These are phyloP conservation scores for Machimus rusticus DNA, from an alignment of 2,888 invertebrate species.

Conservation along the genomic window DNA sequence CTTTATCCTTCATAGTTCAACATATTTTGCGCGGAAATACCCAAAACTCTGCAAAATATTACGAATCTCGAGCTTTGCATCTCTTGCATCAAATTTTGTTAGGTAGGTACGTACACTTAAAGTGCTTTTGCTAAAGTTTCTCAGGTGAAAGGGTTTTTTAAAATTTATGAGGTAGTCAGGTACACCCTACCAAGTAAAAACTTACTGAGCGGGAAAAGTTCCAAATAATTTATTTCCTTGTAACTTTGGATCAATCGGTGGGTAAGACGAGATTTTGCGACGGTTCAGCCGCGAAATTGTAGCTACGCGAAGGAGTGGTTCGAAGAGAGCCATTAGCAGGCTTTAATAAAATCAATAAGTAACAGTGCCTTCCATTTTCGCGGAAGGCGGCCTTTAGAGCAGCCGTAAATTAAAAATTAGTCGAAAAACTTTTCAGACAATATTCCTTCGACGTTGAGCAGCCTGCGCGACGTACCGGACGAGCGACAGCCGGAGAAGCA, in stretches of 20 bases:
- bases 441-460: neutral
- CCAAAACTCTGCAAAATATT: neutral
- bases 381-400: neutral
- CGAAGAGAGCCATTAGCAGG: neutral
- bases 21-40: neutral
- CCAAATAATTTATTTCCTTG: neutral
- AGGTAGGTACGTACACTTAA: neutral
- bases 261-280: neutral
- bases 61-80: neutral
- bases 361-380: neutral
- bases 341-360: conserved; percentile 9
- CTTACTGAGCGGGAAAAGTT: neutral
- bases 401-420: conserved; percentile 18
- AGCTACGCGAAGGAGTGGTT: neutral
- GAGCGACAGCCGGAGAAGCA: neutral
- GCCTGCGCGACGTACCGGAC: neutral
- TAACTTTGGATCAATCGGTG: neutral
- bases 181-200: neutral
- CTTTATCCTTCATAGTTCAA: neutral
- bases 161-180: neutral
- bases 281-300: neutral
- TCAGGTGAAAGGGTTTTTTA: neutral
- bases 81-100: neutral
- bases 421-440: conserved; percentile 34
- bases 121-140: neutral